phyloP scores from a whole-genome alignment of 1,140 invertebrate species.

The Solenopsis fugax region DNA sequence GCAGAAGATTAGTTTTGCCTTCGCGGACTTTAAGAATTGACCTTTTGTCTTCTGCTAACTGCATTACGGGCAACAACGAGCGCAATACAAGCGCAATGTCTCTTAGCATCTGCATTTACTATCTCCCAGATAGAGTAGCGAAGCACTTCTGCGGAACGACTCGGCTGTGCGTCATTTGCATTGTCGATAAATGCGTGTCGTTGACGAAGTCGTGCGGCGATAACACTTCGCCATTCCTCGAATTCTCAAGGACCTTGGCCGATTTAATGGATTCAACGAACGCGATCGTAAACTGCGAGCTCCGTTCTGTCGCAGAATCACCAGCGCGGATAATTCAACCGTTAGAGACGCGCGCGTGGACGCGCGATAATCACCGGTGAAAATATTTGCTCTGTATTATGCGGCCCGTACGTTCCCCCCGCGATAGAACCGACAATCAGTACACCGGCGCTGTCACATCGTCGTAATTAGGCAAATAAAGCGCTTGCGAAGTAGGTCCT shows the following conservation, averaged over 20 bases:
- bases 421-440: slow-evolving; percentile 43
- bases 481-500: slow-evolving; percentile 30
- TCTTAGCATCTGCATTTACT: slow-evolving; percentile 26
- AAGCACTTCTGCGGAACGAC: not conserved
- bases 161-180: slow-evolving; percentile 36
- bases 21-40: slow-evolving; percentile 8
- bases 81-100: not conserved
- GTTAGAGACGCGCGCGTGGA: not conserved
- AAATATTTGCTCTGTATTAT: slow-evolving; percentile 52
- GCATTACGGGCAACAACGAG: not conserved
- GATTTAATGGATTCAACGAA: slow-evolving; percentile 37
- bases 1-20: not conserved
- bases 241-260: slow-evolving; percentile 30
- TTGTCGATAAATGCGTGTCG: slow-evolving; percentile 30
- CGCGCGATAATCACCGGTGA: slow-evolving; percentile 28
- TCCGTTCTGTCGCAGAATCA: not conserved
- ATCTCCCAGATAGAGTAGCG: not conserved
- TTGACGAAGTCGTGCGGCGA: slow-evolving; percentile 4
- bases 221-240: slow-evolving; percentile 1
- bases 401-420: slow-evolving; percentile 7
- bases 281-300: slow-evolving; percentile 15
- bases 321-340: slow-evolving; percentile 16
- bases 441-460: slow-evolving; percentile 41
- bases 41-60: slow-evolving; percentile 14
- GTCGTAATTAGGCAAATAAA: slow-evolving; percentile 58